Conservation (phyloP, 2,797 vertebrate genomes). For the Sebastes minor region DNA sequence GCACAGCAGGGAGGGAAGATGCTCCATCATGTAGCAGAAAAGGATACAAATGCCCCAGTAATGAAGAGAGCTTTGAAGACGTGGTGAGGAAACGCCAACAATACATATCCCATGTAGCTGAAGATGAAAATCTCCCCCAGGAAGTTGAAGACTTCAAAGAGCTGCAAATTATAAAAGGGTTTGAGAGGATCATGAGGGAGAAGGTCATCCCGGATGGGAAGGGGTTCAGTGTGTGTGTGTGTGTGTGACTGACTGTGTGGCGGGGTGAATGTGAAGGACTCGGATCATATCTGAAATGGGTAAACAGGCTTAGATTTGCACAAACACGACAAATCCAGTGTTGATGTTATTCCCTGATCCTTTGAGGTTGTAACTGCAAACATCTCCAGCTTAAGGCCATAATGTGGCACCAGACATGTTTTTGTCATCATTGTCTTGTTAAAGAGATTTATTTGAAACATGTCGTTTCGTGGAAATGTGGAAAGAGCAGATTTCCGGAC, state of each 20-base stretch:
- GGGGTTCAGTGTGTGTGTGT: neutral
- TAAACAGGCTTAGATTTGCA: slow-evolving; percentile 61
- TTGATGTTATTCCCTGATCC: slow-evolving; percentile 39
- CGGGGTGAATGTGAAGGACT: slow-evolving; percentile 30
- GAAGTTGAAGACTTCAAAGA: slow-evolving; percentile 92
- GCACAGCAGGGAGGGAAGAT: slow-evolving; percentile 29
- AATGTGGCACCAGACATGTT: slow-evolving; percentile 9
- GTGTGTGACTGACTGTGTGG: neutral
- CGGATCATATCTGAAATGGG: slow-evolving; percentile 41
- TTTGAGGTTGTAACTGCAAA: slow-evolving; percentile 46
- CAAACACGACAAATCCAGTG: slow-evolving; percentile 52
- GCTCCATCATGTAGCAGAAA: slow-evolving; percentile 59
- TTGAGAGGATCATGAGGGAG: slow-evolving; percentile 54
- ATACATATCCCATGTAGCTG: slow-evolving; percentile 88
- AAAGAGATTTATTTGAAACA: slow-evolving; percentile 1
- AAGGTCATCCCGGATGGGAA: slow-evolving; percentile 47
- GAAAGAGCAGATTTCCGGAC: neutral
- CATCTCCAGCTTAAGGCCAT: slow-evolving; percentile 23
- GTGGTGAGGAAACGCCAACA: slow-evolving; percentile 88
- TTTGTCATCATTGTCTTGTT: neutral
- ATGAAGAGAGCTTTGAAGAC: slow-evolving; percentile 88
- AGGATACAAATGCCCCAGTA: slow-evolving; percentile 89
- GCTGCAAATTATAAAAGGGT: slow-evolving; percentile 80
- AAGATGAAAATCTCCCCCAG: slow-evolving; percentile 92
- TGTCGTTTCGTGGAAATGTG: neutral